Base-by-base conservation (phyloP, 1,140 invertebrate genomes). In the Armadillidium nasatum region DNA sequence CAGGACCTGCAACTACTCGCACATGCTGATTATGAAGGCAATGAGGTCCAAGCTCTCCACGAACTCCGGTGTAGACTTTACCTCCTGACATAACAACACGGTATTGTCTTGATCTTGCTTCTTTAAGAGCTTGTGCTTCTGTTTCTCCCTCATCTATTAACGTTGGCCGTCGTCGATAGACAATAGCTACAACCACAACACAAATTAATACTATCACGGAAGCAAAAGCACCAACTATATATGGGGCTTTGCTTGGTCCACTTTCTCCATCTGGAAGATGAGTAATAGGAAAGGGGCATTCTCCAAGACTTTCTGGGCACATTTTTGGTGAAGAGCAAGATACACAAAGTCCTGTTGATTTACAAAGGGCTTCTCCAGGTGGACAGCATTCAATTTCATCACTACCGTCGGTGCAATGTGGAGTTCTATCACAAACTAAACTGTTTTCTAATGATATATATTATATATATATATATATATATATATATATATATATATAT, bases 401-500 rank as follows among this genome's bases (percentile, higher is more conserved):
- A 4, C 72, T 76, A 6, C 79, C 77, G 79, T 86, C 86, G 45
- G 75, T 60, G 81, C 87, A 88, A 80, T 88, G 87, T 68, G 84
- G 81, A 70, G 87, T 85, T 19, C 82, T 83, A 78, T 88, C 87
- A 81, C 87, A 88, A 19, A 84, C 84, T 9, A 50, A 50, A 15
- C 9, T 50, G 46, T 50, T 50, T 50, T 50, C 46, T 50, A 15
- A 50, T 10, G n/a, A n/a, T n/a, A n/a, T n/a, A n/a, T n/a, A n/a
- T n/a, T n/a, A n/a, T n/a, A n/a, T n/a, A n/a, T n/a, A n/a, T n/a
- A n/a, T n/a, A n/a, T n/a, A n/a, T n/a, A n/a, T n/a, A n/a, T n/a
- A n/a, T n/a, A n/a, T n/a, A n/a, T n/a, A n/a, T n/a, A n/a, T n/a
- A n/a, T n/a, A n/a, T n/a, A n/a, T n/a, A n/a, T n/a, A n/a, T n/a